Percentiles rank a stretch among this genome's conserved stretches.
These are phyloP conservation scores for Podotricha telesiphe DNA, from an alignment of 2,888 invertebrate genomes.

Conservation along the genomic window DNA sequence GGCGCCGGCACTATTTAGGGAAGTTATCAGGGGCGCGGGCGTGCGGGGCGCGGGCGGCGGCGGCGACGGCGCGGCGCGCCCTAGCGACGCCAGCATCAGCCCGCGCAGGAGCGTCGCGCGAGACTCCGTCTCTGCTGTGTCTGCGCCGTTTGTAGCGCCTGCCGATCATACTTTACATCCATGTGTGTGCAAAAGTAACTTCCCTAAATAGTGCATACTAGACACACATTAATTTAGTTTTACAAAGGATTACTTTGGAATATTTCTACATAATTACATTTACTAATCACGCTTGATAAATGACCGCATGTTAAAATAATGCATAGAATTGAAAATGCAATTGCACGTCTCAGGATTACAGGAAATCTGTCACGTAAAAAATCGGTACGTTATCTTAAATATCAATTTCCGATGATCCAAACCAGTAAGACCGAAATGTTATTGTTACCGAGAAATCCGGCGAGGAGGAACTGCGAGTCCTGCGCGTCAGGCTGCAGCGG, in stretches of 20 bases:
- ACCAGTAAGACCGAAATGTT: background rate
- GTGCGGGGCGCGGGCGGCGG: conserved; percentile 52
- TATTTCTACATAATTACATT: too few relatives aligned
- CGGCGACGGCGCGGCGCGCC: conserved; percentile 60
- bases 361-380: too few relatives aligned
- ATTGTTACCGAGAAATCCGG: conserved; percentile 64
- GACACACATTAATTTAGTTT: too few relatives aligned
- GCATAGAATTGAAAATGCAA: too few relatives aligned
- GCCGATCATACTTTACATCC: background rate
- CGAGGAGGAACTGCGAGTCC: conserved; percentile 70
- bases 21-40: conserved; percentile 49
- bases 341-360: too few relatives aligned
- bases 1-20: conserved; percentile 59
- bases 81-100: conserved; percentile 75
- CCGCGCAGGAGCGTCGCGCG: conserved; percentile 76
- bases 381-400: too few relatives aligned
- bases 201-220: too few relatives aligned
- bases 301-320: background rate
- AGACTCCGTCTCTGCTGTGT: conserved; percentile 63
- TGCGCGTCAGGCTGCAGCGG: conserved; percentile 62
- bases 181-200: too few relatives aligned
- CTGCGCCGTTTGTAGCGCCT: conserved; percentile 59
- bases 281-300: too few relatives aligned
- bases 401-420: too few relatives aligned
- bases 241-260: too few relatives aligned